Evolutionary conservation across 2,113 vertebrate species (phyloP).

Genomic region (Rhea pennata): DNA sequence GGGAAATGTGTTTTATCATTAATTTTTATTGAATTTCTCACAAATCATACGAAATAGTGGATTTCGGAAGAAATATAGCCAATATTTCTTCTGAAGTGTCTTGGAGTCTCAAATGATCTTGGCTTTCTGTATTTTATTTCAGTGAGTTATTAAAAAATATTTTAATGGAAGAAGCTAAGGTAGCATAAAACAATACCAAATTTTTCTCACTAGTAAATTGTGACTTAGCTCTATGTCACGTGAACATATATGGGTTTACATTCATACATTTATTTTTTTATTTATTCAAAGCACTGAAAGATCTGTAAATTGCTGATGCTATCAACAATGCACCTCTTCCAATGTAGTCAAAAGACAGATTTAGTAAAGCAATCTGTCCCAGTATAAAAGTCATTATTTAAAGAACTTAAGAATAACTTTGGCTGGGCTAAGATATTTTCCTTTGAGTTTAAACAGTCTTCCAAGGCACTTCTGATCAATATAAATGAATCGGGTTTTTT

Average conservation of each 20-base stretch:
- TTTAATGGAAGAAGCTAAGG: background rate
- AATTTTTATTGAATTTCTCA: background rate
- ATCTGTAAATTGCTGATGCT: background rate
- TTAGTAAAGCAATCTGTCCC: background rate
- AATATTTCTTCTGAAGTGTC: background rate
- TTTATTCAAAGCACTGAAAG: background rate
- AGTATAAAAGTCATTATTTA: background rate
- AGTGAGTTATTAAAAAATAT: background rate
- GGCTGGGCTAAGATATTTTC: background rate
- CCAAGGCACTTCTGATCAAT: background rate
- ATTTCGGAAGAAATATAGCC: background rate
- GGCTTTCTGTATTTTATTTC: background rate
- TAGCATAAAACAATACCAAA: background rate
- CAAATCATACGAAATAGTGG: background rate
- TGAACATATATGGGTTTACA: background rate
- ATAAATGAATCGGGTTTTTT: background rate
- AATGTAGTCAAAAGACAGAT: background rate
- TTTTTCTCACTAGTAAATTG: background rate
- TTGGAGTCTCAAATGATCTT: background rate
- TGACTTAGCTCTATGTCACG: background rate
- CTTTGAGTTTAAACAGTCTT: background rate
- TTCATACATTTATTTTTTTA: background rate
- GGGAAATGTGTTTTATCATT: background rate
- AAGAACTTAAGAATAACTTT: conserved; percentile 21
- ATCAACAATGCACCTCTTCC: background rate